Evolutionary conservation across 2,797 vertebrate species (phyloP).

Genomic region (Oceanodroma leucorhoa): DNA sequence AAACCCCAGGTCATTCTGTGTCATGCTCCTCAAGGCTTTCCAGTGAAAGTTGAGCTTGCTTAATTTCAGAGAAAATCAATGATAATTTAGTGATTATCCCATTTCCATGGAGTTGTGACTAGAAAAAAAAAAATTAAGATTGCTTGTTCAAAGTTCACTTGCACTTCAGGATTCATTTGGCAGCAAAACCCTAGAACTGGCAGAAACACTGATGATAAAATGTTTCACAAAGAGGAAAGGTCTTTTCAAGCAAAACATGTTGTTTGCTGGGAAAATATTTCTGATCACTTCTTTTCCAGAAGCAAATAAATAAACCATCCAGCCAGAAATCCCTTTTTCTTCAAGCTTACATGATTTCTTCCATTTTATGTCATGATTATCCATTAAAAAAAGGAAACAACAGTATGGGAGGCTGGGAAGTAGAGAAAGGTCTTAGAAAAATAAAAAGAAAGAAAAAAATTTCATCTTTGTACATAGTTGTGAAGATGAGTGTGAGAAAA

Average conservation of each 20-base stretch:
- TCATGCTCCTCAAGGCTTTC: not conserved
- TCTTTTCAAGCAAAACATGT: not conserved
- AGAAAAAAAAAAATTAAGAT: not conserved
- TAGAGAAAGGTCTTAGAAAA: not conserved
- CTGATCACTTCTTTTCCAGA: not conserved
- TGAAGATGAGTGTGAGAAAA: not conserved
- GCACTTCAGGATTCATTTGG: not conserved
- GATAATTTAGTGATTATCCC: not conserved
- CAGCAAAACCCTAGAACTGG: not conserved
- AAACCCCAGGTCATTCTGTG: not conserved
- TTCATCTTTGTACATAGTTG: not conserved
- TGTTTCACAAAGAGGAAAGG: not conserved
- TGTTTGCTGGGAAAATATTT: constrained; percentile 1
- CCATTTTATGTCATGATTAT: not conserved
- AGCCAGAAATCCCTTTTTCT: not conserved
- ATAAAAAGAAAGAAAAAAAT: not conserved
- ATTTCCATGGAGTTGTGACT: not conserved
- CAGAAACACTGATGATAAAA: not conserved
- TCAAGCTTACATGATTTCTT: not conserved
- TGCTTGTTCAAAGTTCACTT: not conserved
- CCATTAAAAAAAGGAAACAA: not conserved
- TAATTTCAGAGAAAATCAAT: not conserved
- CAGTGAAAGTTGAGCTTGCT: not conserved
- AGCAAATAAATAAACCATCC: not conserved
- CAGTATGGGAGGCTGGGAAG: not conserved